Base-by-base conservation (phyloP, 2,797 vertebrate species). In the Streptopelia turtur region DNA sequence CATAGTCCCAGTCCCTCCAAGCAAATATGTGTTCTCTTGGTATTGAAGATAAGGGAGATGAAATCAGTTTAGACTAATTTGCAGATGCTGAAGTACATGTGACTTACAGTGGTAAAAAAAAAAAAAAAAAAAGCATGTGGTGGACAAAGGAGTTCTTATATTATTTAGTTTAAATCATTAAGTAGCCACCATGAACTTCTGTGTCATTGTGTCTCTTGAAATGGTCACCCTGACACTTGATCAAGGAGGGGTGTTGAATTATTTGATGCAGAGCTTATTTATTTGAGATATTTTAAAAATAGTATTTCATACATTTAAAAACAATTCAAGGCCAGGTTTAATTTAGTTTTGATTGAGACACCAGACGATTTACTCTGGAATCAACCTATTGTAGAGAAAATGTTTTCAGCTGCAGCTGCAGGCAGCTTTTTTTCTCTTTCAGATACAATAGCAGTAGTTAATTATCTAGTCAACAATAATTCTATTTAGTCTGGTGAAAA, bases 381-480 rank as follows among this genome's bases (percentile, higher is more conserved):
- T 97, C 68, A 93, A 93, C 87, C 83, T 65, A 43, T 95, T 93
- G 82, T 83, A 92, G 43, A 72, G 22, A 86, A 95, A 94, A 63
- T 70, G 43, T 92, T 89, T 94, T 72, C 75, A 92, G 60, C 76
- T 95, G 84, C 63, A 95, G 83, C 70, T 85, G 80, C 84, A 91
- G 91, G 82, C 93, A 83, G 74, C 60, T 95, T 92, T 79, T 79
- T 79, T 95, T 76, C 77, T 74, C 35, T 74, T 95, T 59, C 77
- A 94, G 65, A 25, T 68, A 90, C 22, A 96, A 93, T 81, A 96
- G 80, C 30, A 2, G 13, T 30, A 96, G 86, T 96, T 97, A 97
- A 95, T 97, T 92, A 96, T 55, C 49, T n/a, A 86, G 56, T 87
- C 66, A 95, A 92, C 80, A 94, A 85, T 80, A 94, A 95, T 96